Evolutionary conservation across 2,113 vertebrate species (phyloP), one percentile per base, ranked within the genome.

Genomic region (Scopus umbretta): DNA sequence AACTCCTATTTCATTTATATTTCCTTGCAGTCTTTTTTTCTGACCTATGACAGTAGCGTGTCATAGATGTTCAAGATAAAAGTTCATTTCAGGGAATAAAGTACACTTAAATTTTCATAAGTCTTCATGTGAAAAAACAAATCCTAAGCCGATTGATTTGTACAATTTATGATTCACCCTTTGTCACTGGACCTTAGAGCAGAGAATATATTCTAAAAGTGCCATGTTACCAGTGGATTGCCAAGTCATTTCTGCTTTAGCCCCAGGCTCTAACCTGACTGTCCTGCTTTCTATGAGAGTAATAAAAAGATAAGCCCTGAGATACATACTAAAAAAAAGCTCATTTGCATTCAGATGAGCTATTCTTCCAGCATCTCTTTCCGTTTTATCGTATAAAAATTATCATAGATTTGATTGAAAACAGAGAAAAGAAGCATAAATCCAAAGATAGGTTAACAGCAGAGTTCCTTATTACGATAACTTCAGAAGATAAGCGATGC

Each of bases 221-320:
- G 86, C 79, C 53, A 22, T 59, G 56, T 95, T 95, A 95, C 82
- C 85, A 86, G 79, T 90, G 61, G 42, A 67, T 92, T 97, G 86
- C 88, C 84, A 92, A 81, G 74, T 96, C 43, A 86, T 94, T 97
- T 94, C 88, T 92, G 92, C 90, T 96, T 96, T 97, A 97, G 91
- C 86, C 79, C 13, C 29, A 80, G 78, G 90, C 94, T 97, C 50
- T 91, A 79, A 83, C 80, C 78, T 97, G 43, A 16, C 88, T 90
- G 90, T 68, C 82, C 86, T 93, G 70, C 71, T 89, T 96, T 87
- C 88, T 80, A 30, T 10, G 20, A 82, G 87, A 58, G 73, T 88
- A 96, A 96, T 95, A 94, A 96, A 94, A 94, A 95, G 91, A 93
- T 96, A 94, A 96, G 67, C 78, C 71, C 32, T 70, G 56, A 84